phyloP scores from a whole-genome alignment of 2,113 vertebrate genomes.

The Conger conger region DNA sequence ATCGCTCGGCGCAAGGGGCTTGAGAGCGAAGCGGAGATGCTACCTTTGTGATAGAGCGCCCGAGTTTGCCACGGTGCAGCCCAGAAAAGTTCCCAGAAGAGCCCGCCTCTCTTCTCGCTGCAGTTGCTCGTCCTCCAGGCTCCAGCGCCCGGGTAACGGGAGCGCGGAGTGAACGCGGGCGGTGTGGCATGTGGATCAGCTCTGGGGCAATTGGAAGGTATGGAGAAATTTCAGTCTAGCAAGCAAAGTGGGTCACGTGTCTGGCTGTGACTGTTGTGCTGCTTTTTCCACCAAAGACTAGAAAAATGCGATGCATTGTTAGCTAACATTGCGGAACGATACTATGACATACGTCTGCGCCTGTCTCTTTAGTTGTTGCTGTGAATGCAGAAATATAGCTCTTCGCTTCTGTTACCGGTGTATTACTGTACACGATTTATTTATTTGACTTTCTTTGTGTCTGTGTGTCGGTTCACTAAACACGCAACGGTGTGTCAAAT shows the following conservation, averaged over 20 bases:
- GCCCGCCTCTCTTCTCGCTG: neutral
- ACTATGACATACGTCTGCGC: neutral
- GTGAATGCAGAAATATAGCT: too few relatives aligned
- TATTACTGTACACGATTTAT: too few relatives aligned
- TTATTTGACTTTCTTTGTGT: too few relatives aligned
- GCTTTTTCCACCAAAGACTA: neutral
- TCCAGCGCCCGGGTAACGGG: slow-evolving; percentile 54
- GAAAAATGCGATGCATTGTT: neutral
- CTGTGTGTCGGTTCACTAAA: too few relatives aligned
- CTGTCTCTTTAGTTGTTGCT: neutral
- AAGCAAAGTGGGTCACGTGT: slow-evolving; percentile 55
- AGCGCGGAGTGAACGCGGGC: slow-evolving; percentile 50
- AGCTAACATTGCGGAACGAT: neutral
- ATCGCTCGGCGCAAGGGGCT: neutral
- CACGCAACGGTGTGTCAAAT: too few relatives aligned
- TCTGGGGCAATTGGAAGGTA: slow-evolving; percentile 76
- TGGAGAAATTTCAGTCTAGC: slow-evolving; percentile 48
- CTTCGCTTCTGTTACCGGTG: too few relatives aligned
- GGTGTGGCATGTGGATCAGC: slow-evolving; percentile 74
- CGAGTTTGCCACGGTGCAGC: neutral
- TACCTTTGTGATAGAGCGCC: neutral
- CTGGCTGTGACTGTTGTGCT: slow-evolving; percentile 3
- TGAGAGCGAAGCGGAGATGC: neutral
- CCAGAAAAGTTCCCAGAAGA: neutral
- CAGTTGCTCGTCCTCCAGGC: slow-evolving; percentile 37